Evolutionary conservation across 2,113 vertebrate species (phyloP).

Genomic region (Protobothrops flavoviridis): DNA sequence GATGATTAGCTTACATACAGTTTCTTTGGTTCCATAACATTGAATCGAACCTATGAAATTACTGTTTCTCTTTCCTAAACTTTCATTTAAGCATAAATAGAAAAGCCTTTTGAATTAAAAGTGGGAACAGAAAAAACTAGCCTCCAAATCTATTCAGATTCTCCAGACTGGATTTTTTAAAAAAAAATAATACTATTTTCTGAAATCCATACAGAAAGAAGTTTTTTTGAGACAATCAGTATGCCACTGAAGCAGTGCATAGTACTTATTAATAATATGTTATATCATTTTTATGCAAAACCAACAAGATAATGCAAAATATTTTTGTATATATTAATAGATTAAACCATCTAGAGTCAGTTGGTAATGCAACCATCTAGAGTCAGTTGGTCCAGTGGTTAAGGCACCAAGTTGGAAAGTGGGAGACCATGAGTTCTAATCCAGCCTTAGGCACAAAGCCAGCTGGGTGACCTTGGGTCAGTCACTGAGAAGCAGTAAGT

Average conservation of each 20-base stretch:
- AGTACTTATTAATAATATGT: not conserved
- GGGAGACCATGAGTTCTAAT: not conserved
- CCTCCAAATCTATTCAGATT: not conserved
- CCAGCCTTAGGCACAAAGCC: not conserved
- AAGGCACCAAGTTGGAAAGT: not conserved
- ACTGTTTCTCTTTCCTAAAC: constrained; percentile 30
- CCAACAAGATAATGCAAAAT: not conserved
- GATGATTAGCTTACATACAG: constrained; percentile 39
- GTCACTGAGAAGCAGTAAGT: not conserved
- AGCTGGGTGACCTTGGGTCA: not conserved
- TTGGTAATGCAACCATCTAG: not conserved
- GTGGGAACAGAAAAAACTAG: not conserved
- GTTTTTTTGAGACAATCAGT: not conserved
- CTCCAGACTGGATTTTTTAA: not conserved
- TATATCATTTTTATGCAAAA: not conserved
- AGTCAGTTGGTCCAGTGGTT: not conserved
- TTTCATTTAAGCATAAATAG: constrained; percentile 41
- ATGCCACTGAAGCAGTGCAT: not conserved
- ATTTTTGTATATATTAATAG: not conserved
- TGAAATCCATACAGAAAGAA: not conserved
- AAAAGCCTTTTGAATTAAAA: constrained; percentile 22
- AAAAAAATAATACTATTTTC: not conserved
- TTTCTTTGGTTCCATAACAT: constrained; percentile 24
- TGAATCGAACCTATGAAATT: constrained; percentile 24
- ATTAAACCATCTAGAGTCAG: not conserved